Evolutionary conservation across 2,888 invertebrate species (phyloP), one percentile per base, ranked within the genome.

Genomic region (Aleiodes testaceus): DNA sequence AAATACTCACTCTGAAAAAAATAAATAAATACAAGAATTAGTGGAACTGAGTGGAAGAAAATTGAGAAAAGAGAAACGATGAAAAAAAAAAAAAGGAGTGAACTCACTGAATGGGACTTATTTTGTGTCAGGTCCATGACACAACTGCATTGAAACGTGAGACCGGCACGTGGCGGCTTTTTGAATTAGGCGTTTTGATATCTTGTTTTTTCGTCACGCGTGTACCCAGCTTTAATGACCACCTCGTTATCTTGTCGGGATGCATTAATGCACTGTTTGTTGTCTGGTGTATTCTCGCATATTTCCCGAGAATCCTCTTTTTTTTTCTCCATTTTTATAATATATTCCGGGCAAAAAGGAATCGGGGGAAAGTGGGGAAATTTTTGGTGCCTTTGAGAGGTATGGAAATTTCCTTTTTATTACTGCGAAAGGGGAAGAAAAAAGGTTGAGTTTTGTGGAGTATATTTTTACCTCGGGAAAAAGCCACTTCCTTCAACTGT

Each of bases 41-140:
- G 36, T 36, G 36, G 11, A 7, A 45, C 74, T 72, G 77, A 73
- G 75, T 72, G 72, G 74, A 42, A n/a, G 53, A n/a, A 30, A 53
- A n/a, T 42, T 7, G 1, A 36, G 36, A 36, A 36, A 36, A 36
- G 9, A 36, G 36, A 36, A 9, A 36, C 26, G 26, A n/a, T n/a
- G 26, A 26, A 2, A 26, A 26, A 26, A 5, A 26, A 36, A 36
- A 36, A 36, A 36, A 1, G 3, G 36, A 36, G 59, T 59, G 36
- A 59, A 59, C 59, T 42, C 59, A 5, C 18, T 59, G 59, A 59
- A 59, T 59, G 59, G 59, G 36, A 59, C 59, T 59, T 59, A 59
- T 59, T 59, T 59, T 59, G 59, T 59, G 59, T 59, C 50, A 47
- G 65, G 49, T 65, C 61, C 50, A 63, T 63, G 63, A 63, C 61